Percentiles rank a stretch among this genome's conserved stretches.
Evolutionary conservation across 2,888 invertebrate species (phyloP).

Genomic region (Drosophila ezoana): DNA sequence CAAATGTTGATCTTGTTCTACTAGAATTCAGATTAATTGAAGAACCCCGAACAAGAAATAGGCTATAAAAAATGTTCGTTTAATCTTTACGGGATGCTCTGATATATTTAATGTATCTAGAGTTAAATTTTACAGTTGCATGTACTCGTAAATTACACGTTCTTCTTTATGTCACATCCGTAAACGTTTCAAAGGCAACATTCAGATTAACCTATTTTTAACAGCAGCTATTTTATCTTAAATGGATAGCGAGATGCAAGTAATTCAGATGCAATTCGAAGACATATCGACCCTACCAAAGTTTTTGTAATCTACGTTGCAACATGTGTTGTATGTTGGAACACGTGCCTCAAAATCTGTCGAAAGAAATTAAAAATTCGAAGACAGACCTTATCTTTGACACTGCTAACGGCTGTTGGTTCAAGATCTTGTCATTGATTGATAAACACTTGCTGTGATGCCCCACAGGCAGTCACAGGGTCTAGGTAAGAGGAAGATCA

Average conservation of each 20-base stretch:
- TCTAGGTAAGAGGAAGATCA: slow-evolving; percentile 29
- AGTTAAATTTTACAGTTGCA: neutral
- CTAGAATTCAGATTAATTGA: neutral
- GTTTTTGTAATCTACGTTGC: too few relatives aligned
- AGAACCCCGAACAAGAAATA: neutral
- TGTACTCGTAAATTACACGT: neutral
- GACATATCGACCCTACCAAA: too few relatives aligned
- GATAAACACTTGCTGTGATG: slow-evolving; percentile 32
- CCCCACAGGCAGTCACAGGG: slow-evolving; percentile 20
- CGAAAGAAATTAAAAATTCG: neutral
- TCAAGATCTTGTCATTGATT: slow-evolving; percentile 43
- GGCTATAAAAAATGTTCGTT: neutral
- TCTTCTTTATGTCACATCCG: neutral
- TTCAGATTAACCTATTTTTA: too few relatives aligned
- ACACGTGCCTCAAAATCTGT: neutral
- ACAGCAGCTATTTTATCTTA: too few relatives aligned
- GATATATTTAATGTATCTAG: neutral
- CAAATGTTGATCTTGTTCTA: slow-evolving; percentile 14
- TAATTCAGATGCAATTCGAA: too few relatives aligned
- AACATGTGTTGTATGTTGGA: neutral
- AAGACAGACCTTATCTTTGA: slow-evolving; percentile 15
- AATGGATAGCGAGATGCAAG: too few relatives aligned
- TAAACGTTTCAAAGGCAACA: neutral
- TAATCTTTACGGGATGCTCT: neutral
- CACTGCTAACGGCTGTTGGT: slow-evolving; percentile 18